phyloP scores from a whole-genome alignment of 2,113 vertebrate genomes.

The Varanus komodoensis region DNA sequence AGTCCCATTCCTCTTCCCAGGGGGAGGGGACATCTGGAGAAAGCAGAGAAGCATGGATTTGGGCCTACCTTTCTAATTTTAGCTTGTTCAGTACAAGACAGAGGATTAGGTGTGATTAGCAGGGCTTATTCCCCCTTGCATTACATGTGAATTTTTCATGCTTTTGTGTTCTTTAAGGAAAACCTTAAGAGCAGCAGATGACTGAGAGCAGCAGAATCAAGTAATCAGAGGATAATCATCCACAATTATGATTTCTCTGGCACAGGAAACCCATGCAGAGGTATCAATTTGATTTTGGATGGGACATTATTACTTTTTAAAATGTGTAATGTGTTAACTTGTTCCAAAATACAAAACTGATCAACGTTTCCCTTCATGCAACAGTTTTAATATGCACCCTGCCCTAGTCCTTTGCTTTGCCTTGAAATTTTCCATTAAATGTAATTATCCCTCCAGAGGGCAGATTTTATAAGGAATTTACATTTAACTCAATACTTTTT shows the following conservation, averaged over 20 bases:
- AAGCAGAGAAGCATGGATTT: not conserved
- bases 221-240: not conserved
- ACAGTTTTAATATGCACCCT: not conserved
- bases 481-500: not conserved
- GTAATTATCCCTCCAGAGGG: not conserved
- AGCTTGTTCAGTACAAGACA: not conserved
- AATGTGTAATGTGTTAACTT: not conserved
- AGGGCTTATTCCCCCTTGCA: not conserved
- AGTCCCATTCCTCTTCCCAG: not conserved
- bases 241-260: not conserved
- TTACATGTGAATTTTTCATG: not conserved
- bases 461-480: not conserved
- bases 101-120: not conserved
- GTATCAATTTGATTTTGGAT: not conserved
- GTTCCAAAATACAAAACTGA: not conserved
- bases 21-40: not conserved
- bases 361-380: not conserved
- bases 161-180: not conserved
- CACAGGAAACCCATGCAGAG: fast-evolving
- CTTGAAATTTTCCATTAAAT: not conserved
- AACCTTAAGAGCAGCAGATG: not conserved
- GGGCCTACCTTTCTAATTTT: not conserved
- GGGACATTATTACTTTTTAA: not conserved
- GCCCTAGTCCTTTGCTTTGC: not conserved
- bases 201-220: not conserved